phyloP scores from a whole-genome alignment of 2,797 vertebrate species.

The Thunnus albacares region DNA sequence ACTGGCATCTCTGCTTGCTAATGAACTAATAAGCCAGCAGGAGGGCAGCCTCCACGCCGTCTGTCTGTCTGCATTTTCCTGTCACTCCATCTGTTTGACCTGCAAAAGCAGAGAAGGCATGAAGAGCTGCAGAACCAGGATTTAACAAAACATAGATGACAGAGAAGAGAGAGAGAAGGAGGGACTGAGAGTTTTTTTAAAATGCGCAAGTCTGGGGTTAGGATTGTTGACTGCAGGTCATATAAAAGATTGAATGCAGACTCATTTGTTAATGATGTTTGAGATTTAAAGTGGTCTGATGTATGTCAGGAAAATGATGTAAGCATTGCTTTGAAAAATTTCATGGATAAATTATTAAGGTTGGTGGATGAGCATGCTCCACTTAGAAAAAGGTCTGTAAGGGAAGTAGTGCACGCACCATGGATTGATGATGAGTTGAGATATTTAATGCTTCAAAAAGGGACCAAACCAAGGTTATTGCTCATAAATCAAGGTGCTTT shows the following conservation, averaged over 20 bases:
- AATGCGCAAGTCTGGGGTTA: neutral
- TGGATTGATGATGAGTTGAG: neutral
- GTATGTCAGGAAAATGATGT: neutral
- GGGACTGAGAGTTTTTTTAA: neutral
- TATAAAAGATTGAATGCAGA: neutral
- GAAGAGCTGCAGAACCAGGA: slow-evolving; percentile 5
- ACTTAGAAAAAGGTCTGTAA: neutral
- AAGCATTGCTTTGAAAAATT: neutral
- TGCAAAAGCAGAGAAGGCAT: neutral
- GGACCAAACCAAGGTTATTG: too few species aligned
- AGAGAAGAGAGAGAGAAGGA: slow-evolving; percentile 9
- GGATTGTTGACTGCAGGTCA: neutral
- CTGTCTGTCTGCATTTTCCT: neutral
- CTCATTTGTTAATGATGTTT: neutral
- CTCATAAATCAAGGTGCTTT: too few species aligned
- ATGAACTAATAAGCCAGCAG: slow-evolving; percentile 55
- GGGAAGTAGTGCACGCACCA: neutral
- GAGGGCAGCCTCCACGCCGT: slow-evolving; percentile 15
- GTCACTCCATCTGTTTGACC: slow-evolving; percentile 29
- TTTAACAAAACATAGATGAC: slow-evolving; percentile 28
- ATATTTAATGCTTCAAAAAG: neutral
- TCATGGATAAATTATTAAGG: neutral
- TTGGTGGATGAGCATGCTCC: neutral
- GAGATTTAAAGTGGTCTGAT: neutral
- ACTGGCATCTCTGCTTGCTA: slow-evolving; percentile 46